These are phyloP conservation scores for Drosophila mayri DNA, from an alignment of 1,140 invertebrate species.

Conservation along the genomic window DNA sequence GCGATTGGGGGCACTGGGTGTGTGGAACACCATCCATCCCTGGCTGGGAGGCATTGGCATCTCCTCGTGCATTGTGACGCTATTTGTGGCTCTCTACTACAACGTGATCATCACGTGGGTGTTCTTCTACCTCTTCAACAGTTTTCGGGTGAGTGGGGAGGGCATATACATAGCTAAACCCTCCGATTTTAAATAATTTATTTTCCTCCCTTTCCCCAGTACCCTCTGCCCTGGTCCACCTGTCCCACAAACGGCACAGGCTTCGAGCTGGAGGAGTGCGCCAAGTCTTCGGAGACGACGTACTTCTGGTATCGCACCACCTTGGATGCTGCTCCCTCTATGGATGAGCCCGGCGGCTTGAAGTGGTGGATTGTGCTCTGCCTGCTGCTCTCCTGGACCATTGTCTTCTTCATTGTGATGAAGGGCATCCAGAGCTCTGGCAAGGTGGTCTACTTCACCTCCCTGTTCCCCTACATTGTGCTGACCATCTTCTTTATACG, in stretches of 20 bases:
- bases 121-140: conserved; percentile 97
- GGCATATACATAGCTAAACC: too few relatives aligned
- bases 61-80: conserved; percentile 95
- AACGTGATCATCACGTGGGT: conserved; percentile 99
- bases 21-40: conserved; percentile 97
- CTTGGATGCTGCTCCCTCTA: conserved; percentile 92
- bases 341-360: conserved; percentile 93
- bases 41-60: conserved; percentile 96
- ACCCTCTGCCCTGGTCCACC: conserved; percentile 92
- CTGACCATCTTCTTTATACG: conserved; percentile 97
- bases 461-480: conserved; percentile 97
- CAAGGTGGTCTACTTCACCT: conserved; percentile 98
- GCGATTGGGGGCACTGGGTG: conserved; percentile 94
- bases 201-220: conserved; percentile 81
- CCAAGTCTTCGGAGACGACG: conserved; percentile 92
- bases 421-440: conserved; percentile 99
- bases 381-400: conserved; percentile 95
- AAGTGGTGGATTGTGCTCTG: conserved; percentile 98
- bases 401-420: conserved; percentile 99
- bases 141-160: conserved; percentile 89
- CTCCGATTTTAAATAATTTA: not conserved
- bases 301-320: conserved; percentile 96
- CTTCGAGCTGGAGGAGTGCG: conserved; percentile 91
- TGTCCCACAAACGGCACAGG: conserved; percentile 91
- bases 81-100: conserved; percentile 97